Percentiles rank a stretch among this genome's conserved stretches.
Conservation (phyloP, 2,113 vertebrate species). For the Cromileptes altivelis region DNA sequence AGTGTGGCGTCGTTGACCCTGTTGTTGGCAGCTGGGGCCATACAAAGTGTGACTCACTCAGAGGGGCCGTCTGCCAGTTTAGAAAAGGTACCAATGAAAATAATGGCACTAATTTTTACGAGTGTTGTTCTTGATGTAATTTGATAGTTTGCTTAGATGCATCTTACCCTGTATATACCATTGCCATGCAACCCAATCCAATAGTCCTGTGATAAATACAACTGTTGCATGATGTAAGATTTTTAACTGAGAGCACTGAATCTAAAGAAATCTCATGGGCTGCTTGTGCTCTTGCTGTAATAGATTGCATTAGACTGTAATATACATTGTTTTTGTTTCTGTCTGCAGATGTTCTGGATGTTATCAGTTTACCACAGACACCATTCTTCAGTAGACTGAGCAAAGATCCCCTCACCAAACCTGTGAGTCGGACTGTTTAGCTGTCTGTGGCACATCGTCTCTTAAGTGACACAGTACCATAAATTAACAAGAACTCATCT, state of each 20-base stretch:
- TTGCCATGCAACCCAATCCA: neutral
- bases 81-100: constrained; percentile 74
- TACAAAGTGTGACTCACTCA: constrained; percentile 67
- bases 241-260: neutral
- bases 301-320: neutral
- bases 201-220: neutral
- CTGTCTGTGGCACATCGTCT: neutral
- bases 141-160: neutral
- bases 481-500: neutral
- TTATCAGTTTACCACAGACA: constrained; percentile 72
- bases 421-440: constrained; percentile 72
- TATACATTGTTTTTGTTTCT: constrained; percentile 20
- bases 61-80: constrained; percentile 81
- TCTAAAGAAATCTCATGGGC: too few species aligned
- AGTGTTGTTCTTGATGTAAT: neutral
- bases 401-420: constrained; percentile 61
- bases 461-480: neutral
- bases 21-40: constrained; percentile 13
- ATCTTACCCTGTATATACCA: neutral
- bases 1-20: constrained; percentile 80
- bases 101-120: neutral
- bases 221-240: neutral
- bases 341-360: constrained; percentile 66
- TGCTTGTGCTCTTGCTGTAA: neutral
- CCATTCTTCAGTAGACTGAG: constrained; percentile 75